A percentile compares a stretch with the other conserved stretches of the same genome.
These are phyloP conservation scores for Leucoptera coffeella DNA, from an alignment of 2,888 invertebrate species.

Conservation along the genomic window DNA sequence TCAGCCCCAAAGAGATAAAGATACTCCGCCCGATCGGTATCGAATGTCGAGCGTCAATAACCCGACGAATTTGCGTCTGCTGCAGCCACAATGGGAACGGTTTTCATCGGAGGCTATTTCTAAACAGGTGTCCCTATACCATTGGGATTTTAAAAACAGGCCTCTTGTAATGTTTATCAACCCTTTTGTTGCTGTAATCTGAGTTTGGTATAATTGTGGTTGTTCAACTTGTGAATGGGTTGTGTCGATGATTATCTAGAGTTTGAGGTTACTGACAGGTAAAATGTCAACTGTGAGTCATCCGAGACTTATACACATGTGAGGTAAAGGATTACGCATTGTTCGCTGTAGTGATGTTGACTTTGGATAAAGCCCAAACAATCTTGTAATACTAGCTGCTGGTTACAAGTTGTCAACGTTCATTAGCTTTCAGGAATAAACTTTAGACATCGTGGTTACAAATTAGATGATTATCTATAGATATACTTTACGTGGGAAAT, in stretches of 20 bases:
- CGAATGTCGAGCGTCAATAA: constrained; percentile 35
- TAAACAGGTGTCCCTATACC: constrained; percentile 29
- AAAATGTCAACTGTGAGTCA: constrained; percentile 32
- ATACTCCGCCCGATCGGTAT: constrained; percentile 20
- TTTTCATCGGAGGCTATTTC: constrained; percentile 21
- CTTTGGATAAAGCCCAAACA: too few species aligned
- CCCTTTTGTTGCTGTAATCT: constrained; percentile 21
- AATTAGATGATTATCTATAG: too few species aligned
- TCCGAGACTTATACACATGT: too few species aligned
- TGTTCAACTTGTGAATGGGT: constrained; percentile 29
- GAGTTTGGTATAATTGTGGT: constrained; percentile 20
- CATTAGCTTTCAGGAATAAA: too few species aligned
- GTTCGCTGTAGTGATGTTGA: too few species aligned
- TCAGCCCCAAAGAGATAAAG: constrained; percentile 16
- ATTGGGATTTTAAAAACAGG: constrained; percentile 12
- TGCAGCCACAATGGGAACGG: constrained; percentile 17
- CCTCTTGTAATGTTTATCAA: constrained; percentile 50
- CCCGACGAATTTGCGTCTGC: constrained; percentile 28
- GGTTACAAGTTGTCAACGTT: too few species aligned
- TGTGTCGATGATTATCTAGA: constrained; percentile 32
- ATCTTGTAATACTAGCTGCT: too few species aligned
- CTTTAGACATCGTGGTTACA: too few species aligned
- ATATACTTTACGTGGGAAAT: too few species aligned
- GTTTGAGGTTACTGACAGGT: constrained; percentile 45
- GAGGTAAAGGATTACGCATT: too few species aligned